Evolutionary conservation across 2,888 invertebrate species (phyloP), one percentile per base, ranked within the genome.

Genomic region (Glaucopsyche alexis): DNA sequence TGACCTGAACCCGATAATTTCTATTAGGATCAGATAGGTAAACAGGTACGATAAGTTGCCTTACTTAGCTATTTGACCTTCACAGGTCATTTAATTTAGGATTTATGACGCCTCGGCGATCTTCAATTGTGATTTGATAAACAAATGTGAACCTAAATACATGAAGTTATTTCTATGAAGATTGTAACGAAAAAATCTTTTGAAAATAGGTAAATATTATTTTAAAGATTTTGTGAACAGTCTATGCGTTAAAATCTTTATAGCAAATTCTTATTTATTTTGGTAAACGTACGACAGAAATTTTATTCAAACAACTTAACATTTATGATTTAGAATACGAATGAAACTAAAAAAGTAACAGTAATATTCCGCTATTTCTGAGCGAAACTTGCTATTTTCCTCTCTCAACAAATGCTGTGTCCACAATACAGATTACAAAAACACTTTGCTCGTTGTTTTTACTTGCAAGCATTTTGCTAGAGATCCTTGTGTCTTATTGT

Each of bases 371-470:
- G 11, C 60, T 7, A 60, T 60, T 60, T 38, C 60, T 29, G 60
- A 60, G 60, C 2, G 29, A 60, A 60, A 60, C 29, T 38, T 60
- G 60, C 60, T 7, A 60, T 60, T 38, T 60, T 38, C 60, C 29
- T 60, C 60, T 29, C 7, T 38, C 29, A 14, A 60, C 14, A 60
- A 60, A 19, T 29, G 29, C 60, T 38, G 60, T 60, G 13, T 60
- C 29, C 60, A 60, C 60, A 60, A 38, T 60, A 60, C 60, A 60
- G 29, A 60, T 60, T 60, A 60, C 60, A 38, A 60, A 60, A 60
- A 60, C 60, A 60, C 29, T 60, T 60, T 60, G 29, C 60, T 60
- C 14, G 60, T 60, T 60, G 60, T 60, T 60, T 60, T 60, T 60
- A 38, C n/a, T n/a, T n/a, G n/a, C 60, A 60, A 38, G 60, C 38